Evolutionary conservation across 2,113 vertebrate species (phyloP).

Genomic region (Nycticebus coucang): DNA sequence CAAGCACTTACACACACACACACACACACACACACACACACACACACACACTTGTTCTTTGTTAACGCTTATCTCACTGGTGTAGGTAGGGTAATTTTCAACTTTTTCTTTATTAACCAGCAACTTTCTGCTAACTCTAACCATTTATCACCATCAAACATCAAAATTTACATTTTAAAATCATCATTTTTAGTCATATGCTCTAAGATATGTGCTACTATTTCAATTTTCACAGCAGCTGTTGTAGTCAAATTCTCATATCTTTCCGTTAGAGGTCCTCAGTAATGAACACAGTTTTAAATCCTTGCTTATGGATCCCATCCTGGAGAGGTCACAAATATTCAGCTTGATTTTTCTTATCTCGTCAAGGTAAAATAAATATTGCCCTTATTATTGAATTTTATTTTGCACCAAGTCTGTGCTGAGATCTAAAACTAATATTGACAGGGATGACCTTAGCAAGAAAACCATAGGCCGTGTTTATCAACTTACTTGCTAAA

Average conservation of each 20-base stretch:
- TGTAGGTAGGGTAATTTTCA: neutral
- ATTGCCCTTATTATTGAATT: neutral
- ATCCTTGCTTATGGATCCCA: neutral
- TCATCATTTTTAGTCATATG: neutral
- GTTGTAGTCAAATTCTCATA: neutral
- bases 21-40: neutral
- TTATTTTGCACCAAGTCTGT: neutral
- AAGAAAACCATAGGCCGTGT: neutral
- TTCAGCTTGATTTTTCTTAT: neutral
- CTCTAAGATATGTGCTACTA: neutral
- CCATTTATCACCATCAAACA: neutral
- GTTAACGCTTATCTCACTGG: neutral
- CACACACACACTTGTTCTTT: neutral
- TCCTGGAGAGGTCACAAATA: neutral
- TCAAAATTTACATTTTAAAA: neutral
- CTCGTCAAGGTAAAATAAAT: neutral
- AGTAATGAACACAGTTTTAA: neutral
- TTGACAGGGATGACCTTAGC: neutral
- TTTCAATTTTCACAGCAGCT: neutral
- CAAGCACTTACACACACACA: too few species aligned
- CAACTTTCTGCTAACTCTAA: neutral
- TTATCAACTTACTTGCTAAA: neutral
- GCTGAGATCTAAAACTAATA: neutral
- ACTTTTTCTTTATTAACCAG: neutral
- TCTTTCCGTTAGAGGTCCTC: neutral